Base-by-base conservation (phyloP, 2,888 invertebrate genomes). In the Octonoba sinensis region DNA sequence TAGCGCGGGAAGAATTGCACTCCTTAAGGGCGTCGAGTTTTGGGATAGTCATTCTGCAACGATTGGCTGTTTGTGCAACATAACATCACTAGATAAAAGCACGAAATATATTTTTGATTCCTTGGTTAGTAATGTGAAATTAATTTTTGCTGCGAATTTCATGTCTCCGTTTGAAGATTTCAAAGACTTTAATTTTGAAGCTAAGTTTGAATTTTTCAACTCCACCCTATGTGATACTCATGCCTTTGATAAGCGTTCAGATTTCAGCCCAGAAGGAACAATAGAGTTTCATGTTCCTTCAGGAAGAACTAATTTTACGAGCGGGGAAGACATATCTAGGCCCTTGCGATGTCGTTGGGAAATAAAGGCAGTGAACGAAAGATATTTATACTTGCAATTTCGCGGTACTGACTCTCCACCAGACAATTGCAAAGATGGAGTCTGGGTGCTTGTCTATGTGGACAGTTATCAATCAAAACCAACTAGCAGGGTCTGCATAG, bases 121-220 rank as follows among this genome's bases (percentile, higher is more conserved):
- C 84, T 92, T 93, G 18, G 92, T 93, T 1, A 91, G 91, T 67
- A 91, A 92, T 76, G 91, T 94, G 8, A 92, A 93, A 88, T 91
- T 94, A 0, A 92, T 92, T 86, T 94, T 94, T 87, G 91, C 92
- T 20, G 92, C 94, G 13, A 92, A 92, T 18, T 91, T 92, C 88
- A 94, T 95, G 95, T 93, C 93, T 89, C 92, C 94, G 75, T 93
- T 93, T 13, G 93, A 95, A 89, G 93, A 95, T 89, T 93, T 94
- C 87, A 91, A 92, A 76, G 92, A 93, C 87, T 94, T 94, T 88
- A 92, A 92, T 87, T 94, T 95, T 89, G 94, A 94, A 86, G 95
- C 93, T 4, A 89, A 91, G 18, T 95, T 94, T 88, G 95, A 95
- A 87, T 95, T 95, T 86, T 71, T 83, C 24, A 79, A 83, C 44